Evolutionary conservation across 1,140 invertebrate genomes (phyloP), one percentile per base, ranked within the genome.

Genomic region (Drosophila miranda): DNA sequence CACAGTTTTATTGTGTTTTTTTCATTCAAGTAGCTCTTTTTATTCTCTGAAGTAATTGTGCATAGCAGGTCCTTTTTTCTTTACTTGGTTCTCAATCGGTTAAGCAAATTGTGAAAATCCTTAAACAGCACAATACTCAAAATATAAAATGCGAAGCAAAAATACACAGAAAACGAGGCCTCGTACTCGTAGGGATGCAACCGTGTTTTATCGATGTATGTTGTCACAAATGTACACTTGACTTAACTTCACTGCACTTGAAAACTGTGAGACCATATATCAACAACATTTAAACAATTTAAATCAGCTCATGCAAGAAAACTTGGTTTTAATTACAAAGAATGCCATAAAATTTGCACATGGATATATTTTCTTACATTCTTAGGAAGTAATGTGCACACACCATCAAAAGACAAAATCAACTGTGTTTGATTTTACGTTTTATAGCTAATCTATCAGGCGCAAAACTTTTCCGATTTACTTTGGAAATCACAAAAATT

Each of bases 111-210:
- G 21, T 7, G 14, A 48, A 48, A 44, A 26, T 34, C 26, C 48
- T 26, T 13, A 14, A 42, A 9, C 23, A 60, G 21, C 45, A 57
- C 44, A 46, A 19, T 34, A 57, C 21, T 48, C 13, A 9, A 57
- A 26, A 46, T 38, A 23, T 48, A 46, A 57, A 57, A 55, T 55
- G 26, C 53, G 14, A 46, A 30, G 16, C 28, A 57, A 55, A 67
- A 64, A 61, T 61, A 53, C 59, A 52, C 49, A 48, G 42, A 57
- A 57, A 57, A 57, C 55, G 55, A 57, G 59, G 59, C 59, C 49
- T 52, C 13, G 26, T n/a, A 59, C 21, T 38, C 26, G 30, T 57
- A 41, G 55, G 43, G 42, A 57, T 21, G 44, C 16, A 14, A 46
- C 26, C 19, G 14, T 6, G 7, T 42, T 50, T 1, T 38, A 41